Percentiles rank a stretch among this genome's conserved stretches.
Evolutionary conservation across 1,140 invertebrate species (phyloP).

Genomic region (Anastrepha ludens): DNA sequence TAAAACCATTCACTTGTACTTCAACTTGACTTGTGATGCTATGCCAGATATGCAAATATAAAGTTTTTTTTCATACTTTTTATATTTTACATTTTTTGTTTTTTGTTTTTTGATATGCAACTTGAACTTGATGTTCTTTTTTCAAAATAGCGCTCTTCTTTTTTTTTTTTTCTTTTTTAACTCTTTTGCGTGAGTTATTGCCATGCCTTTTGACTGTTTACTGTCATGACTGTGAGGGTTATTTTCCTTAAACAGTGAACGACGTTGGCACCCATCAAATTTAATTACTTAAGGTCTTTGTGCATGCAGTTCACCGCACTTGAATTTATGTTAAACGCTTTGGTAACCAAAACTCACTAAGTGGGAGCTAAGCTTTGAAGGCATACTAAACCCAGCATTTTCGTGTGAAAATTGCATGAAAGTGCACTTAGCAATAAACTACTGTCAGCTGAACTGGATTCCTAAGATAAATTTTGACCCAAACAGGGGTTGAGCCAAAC

Average conservation of each 20-base stretch:
- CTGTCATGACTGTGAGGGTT: neutral
- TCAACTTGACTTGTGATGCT: slow-evolving; percentile 17
- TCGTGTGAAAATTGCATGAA: too few relatives aligned
- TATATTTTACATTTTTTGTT: too few relatives aligned
- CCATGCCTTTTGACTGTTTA: neutral
- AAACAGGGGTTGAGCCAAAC: too few relatives aligned
- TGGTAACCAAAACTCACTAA: too few relatives aligned
- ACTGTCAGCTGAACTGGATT: too few relatives aligned
- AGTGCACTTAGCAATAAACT: too few relatives aligned
- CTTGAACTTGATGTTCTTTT: neutral
- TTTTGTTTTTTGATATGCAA: neutral
- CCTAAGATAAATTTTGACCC: too few relatives aligned
- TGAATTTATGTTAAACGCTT: neutral
- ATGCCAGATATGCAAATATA: neutral
- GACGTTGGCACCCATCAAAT: neutral
- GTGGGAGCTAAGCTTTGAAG: too few relatives aligned
- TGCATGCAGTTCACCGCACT: neutral
- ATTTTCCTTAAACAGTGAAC: neutral
- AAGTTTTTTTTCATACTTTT: neutral
- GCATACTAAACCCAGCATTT: too few relatives aligned
- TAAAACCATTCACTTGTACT: neutral
- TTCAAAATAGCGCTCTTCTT: neutral
- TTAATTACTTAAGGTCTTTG: slow-evolving; percentile 5
- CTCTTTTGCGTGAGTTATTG: neutral
- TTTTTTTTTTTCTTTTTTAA: neutral